Evolutionary conservation across 1,140 invertebrate genomes (phyloP).

Genomic region (Drosophila nasuta): DNA sequence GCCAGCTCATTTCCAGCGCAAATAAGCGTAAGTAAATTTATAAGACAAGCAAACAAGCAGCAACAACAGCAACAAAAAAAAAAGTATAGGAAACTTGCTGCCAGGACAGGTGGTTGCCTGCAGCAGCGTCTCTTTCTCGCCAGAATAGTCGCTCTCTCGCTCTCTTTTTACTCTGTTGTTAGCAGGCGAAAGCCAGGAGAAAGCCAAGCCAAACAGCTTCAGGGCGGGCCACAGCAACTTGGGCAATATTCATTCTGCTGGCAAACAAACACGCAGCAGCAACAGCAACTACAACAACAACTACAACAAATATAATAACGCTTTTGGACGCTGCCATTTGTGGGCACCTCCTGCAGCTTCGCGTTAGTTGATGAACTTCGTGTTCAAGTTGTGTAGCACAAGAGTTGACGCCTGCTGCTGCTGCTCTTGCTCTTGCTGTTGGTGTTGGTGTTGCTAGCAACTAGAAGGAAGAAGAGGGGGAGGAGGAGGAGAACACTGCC

Average conservation of each 20-base stretch:
- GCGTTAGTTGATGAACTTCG: constrained; percentile 81
- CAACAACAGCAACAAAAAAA: constrained; percentile 12
- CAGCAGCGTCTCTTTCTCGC: constrained; percentile 14
- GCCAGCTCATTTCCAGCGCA: constrained; percentile 76
- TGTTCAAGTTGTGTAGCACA: constrained; percentile 82
- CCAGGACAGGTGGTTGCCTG: constrained; percentile 43
- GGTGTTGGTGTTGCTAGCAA: constrained; percentile 38
- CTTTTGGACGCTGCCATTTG: constrained; percentile 76
- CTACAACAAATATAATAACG: constrained; percentile 68
- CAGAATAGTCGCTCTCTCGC: neutral
- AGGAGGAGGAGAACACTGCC: constrained; percentile 43
- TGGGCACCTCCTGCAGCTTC: constrained; percentile 41
- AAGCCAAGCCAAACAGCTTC: constrained; percentile 76
- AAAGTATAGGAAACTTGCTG: constrained; percentile 55
- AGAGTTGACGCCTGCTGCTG: constrained; percentile 79
- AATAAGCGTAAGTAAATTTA: constrained; percentile 83
- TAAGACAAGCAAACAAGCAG: constrained; percentile 75
- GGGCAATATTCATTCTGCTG: constrained; percentile 80
- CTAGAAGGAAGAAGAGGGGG: constrained; percentile 1
- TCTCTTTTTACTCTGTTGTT: constrained; percentile 10
- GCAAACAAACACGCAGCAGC: constrained; percentile 79
- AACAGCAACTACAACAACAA: constrained; percentile 44
- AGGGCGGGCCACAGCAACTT: constrained; percentile 39
- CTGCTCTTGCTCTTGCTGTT: constrained; percentile 36
- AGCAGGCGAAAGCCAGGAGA: constrained; percentile 59